Conservation (phyloP, 2,797 vertebrate species). For the Fistularia commersonii region DNA sequence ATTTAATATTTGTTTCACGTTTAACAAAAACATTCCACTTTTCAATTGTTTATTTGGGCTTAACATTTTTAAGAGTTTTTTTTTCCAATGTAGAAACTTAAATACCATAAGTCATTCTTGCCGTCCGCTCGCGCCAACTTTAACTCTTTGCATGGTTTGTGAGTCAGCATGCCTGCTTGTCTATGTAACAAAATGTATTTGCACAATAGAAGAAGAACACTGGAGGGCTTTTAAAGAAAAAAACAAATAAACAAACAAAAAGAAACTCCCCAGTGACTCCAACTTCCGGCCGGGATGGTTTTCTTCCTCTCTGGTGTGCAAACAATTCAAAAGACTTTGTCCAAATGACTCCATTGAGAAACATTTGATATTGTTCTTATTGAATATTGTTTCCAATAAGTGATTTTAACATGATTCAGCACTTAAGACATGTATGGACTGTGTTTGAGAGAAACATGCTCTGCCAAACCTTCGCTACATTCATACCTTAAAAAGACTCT, state of each 20-base stretch:
- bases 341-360: conserved; percentile 49
- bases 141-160: conserved; percentile 78
- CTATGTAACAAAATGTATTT: conserved; percentile 75
- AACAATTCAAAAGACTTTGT: conserved; percentile 59
- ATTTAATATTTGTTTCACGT: conserved; percentile 23
- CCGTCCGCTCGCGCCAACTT: conserved; percentile 67
- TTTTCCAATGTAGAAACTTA: conserved; percentile 26
- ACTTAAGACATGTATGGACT: conserved; percentile 76
- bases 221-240: conserved; percentile 54
- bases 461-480: conserved; percentile 61
- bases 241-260: background rate
- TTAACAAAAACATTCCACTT: conserved; percentile 65
- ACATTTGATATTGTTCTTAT: conserved; percentile 77
- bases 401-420: conserved; percentile 80
- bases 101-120: conserved; percentile 32
- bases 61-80: conserved; percentile 16
- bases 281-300: conserved; percentile 17
- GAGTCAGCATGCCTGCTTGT: conserved; percentile 78
- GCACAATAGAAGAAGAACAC: conserved; percentile 74
- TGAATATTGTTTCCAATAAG: conserved; percentile 64
- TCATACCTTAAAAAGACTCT: conserved; percentile 56
- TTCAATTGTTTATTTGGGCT: conserved; percentile 35
- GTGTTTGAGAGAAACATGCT: conserved; percentile 80
- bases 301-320: conserved; percentile 53
- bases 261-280: conserved; percentile 33